A percentile compares a stretch with the other conserved stretches of the same genome.
phyloP scores from a whole-genome alignment of 1,140 invertebrate species.

The Yoshiicerus persimilis region DNA sequence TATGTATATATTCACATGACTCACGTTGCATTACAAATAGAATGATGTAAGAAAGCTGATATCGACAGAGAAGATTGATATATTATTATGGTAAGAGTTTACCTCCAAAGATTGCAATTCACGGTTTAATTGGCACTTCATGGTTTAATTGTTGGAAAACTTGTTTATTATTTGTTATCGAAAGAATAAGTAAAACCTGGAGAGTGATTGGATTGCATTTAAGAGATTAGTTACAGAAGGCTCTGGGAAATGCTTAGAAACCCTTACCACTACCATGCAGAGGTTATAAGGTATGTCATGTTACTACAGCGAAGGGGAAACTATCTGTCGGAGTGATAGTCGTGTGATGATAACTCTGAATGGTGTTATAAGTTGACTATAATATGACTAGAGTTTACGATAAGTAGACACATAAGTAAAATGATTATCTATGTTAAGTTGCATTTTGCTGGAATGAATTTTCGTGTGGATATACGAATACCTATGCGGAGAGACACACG shows the following conservation, averaged over 20 bases:
- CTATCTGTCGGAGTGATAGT: background rate
- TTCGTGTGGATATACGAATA: background rate
- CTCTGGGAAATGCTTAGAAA: background rate
- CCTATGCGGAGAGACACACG: background rate
- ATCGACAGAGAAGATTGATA: background rate
- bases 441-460: background rate
- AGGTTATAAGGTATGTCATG: background rate
- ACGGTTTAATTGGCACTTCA: background rate
- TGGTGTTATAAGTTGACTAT: background rate
- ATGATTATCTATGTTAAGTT: background rate
- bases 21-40: too few relatives aligned
- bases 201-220: background rate
- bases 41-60: too few relatives aligned
- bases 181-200: too few relatives aligned
- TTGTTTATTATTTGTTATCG: background rate
- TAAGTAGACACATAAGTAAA: background rate
- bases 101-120: background rate
- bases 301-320: background rate
- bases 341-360: background rate
- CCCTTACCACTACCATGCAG: background rate
- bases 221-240: background rate
- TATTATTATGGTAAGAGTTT: background rate
- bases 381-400: background rate
- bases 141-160: background rate
- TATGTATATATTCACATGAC: too few relatives aligned